Evolutionary conservation across 2,888 invertebrate genomes (phyloP).

Genomic region (Meiosimyza decipiens): DNA sequence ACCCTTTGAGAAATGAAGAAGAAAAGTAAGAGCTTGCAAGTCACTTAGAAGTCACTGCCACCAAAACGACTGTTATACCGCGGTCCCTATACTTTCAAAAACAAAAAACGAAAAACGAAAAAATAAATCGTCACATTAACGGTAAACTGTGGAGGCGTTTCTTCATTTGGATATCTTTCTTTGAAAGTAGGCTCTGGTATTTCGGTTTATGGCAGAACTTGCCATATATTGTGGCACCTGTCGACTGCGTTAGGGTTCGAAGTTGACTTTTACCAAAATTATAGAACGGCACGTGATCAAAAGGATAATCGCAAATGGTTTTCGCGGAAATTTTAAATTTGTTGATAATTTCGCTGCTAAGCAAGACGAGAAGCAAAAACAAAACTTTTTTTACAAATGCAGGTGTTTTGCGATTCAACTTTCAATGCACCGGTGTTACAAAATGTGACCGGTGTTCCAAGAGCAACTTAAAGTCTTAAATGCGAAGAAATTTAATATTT

Average conservation of each 20-base stretch:
- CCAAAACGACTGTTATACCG: too few relatives aligned
- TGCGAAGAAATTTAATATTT: too few relatives aligned
- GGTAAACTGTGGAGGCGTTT: conserved; percentile 28
- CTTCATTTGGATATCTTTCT: not conserved
- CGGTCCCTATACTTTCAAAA: too few relatives aligned
- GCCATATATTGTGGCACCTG: conserved; percentile 26
- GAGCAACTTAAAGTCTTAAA: too few relatives aligned
- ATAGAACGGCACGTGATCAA: conserved; percentile 26
- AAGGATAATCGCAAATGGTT: conserved; percentile 26
- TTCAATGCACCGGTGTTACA: not conserved
- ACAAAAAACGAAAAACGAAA: too few relatives aligned
- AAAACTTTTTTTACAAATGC: conserved; percentile 7
- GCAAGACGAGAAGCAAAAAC: not conserved
- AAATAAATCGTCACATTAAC: conserved; percentile 16
- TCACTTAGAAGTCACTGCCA: too few relatives aligned
- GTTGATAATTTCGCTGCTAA: not conserved
- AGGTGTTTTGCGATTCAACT: conserved; percentile 12
- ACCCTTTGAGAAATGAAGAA: conserved; percentile 1
- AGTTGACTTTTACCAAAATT: not conserved
- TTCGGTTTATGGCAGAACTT: not conserved
- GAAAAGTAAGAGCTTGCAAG: too few relatives aligned
- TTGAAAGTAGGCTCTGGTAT: too few relatives aligned
- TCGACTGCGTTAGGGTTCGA: conserved; percentile 2
- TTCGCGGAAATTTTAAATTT: conserved; percentile 26
- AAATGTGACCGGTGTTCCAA: too few relatives aligned